Percentiles rank a stretch among this genome's conserved stretches.
Conservation (phyloP, 2,888 invertebrate genomes). For the Diadromus collaris region DNA sequence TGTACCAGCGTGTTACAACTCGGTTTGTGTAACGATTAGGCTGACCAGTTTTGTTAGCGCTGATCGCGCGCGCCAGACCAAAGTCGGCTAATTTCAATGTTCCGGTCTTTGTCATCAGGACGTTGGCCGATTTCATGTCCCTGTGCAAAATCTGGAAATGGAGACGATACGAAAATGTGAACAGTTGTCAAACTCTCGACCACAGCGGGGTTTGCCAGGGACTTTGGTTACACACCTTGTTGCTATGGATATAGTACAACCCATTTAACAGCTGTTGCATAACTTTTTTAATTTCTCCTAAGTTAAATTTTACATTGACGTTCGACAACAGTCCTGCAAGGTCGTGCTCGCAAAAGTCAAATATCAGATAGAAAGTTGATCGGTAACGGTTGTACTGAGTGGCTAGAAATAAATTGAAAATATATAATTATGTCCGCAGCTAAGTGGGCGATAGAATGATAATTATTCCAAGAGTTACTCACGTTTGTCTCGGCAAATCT, state of each 20-base stretch:
- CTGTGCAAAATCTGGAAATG: conserved; percentile 90
- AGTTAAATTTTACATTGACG: conserved; percentile 96
- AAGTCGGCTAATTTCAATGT: conserved; percentile 98
- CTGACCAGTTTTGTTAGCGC: conserved; percentile 91
- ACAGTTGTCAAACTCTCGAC: no score
- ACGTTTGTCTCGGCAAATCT: conserved; percentile 97
- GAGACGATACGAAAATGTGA: no score
- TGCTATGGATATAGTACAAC: conserved; percentile 97
- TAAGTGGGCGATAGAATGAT: no score
- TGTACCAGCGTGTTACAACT: conserved; percentile 98
- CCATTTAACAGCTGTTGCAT: conserved; percentile 94
- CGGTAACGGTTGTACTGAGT: conserved; percentile 87
- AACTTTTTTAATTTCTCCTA: conserved; percentile 98
- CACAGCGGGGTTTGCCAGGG: no score
- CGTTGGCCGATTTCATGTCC: conserved; percentile 99
- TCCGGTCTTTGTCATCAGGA: conserved; percentile 97
- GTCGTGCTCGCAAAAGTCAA: conserved; percentile 99
- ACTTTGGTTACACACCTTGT: conserved; percentile 87
- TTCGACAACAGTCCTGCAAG: conserved; percentile 97
- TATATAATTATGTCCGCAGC: no score
- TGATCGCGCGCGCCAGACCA: conserved; percentile 97
- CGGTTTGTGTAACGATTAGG: conserved; percentile 97
- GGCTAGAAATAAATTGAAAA: conserved; percentile 77
- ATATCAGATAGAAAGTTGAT: conserved; percentile 96
- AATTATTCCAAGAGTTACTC: conserved; percentile 76